Conservation (phyloP, 2,113 vertebrate species). For the Trachemys scripta region DNA sequence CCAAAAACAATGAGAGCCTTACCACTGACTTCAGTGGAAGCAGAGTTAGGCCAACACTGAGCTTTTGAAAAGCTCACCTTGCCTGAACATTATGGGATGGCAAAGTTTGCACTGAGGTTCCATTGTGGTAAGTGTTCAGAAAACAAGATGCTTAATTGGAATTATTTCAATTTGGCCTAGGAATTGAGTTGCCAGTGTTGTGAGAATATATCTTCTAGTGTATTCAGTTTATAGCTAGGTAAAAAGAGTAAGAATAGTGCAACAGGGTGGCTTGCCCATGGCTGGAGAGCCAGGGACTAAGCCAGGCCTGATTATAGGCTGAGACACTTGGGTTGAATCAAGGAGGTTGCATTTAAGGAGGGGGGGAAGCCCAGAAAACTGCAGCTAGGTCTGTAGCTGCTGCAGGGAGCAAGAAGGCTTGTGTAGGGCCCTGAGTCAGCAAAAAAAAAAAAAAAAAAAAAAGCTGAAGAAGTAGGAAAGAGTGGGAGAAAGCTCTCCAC, state of each 20-base stretch:
- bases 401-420: neutral
- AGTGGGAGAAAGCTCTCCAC: neutral
- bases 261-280: neutral
- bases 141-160: neutral
- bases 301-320: neutral
- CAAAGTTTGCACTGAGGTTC: neutral
- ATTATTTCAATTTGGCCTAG: neutral
- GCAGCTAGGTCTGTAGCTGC: neutral
- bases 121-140: neutral
- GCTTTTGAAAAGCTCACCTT: neutral
- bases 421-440: neutral
- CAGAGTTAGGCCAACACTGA: neutral
- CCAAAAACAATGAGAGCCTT: neutral
- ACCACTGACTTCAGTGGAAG: rapidly evolving
- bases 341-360: neutral
- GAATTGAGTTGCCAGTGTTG: neutral
- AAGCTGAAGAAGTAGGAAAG: neutral
- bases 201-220: neutral
- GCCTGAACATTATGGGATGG: neutral
- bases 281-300: neutral
- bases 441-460: no score
- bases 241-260: neutral
- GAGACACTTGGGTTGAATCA: neutral
- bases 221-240: neutral
- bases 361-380: neutral